Percentiles rank a stretch among this genome's conserved stretches.
These are phyloP conservation scores for Parnassius mnemosyne DNA, from an alignment of 2,888 invertebrate species.

Conservation along the genomic window DNA sequence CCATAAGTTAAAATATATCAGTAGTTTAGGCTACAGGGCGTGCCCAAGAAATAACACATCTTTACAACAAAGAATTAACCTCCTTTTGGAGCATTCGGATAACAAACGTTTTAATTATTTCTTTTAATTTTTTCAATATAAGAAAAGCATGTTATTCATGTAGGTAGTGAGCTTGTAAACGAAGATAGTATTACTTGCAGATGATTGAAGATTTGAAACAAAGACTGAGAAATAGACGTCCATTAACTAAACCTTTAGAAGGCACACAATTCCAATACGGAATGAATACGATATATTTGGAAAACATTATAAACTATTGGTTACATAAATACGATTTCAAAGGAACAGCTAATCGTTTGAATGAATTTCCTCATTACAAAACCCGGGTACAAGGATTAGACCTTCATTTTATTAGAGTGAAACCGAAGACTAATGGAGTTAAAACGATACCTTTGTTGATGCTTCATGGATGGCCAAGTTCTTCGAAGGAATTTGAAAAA, in stretches of 20 bases:
- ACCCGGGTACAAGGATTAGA: conserved; percentile 87
- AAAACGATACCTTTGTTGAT: conserved; percentile 84
- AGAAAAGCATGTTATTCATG: neutral
- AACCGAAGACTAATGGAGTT: conserved; percentile 63
- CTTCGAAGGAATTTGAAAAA: conserved; percentile 89
- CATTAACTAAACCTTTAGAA: conserved; percentile 82
- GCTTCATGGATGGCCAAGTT: conserved; percentile 94
- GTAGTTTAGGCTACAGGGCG: too few species aligned
- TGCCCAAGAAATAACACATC: too few species aligned
- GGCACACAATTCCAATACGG: conserved; percentile 90
- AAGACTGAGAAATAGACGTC: conserved; percentile 76
- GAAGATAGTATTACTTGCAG: conserved; percentile 42
- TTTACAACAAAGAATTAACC: too few species aligned
- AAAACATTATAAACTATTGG: conserved; percentile 88
- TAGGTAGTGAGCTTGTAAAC: neutral
- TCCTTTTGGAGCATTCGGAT: too few species aligned
- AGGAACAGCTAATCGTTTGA: conserved; percentile 83
- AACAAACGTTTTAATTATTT: too few species aligned
- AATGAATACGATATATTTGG: conserved; percentile 85
- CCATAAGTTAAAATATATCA: too few species aligned
- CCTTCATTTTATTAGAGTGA: conserved; percentile 88
- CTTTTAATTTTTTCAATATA: too few species aligned
- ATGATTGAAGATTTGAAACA: conserved; percentile 80
- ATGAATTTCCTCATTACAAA: conserved; percentile 86
- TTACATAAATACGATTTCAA: conserved; percentile 83